A percentile compares a stretch with the other conserved stretches of the same genome.
Conservation (phyloP, 2,888 invertebrate species). For the Euclidia mi region DNA sequence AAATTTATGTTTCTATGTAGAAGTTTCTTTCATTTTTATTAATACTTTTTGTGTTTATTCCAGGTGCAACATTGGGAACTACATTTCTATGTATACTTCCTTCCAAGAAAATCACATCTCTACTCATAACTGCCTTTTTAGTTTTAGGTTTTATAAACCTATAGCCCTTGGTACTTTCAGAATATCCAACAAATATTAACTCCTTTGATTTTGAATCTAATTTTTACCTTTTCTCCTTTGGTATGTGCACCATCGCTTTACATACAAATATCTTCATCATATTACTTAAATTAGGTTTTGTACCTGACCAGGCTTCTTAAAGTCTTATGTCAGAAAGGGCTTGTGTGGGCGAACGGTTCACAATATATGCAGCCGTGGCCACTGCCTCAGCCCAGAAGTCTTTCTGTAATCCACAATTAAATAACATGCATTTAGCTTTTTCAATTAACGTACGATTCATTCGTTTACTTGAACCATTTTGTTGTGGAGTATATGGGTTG, state of each 20-base stretch:
- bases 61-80: neutral
- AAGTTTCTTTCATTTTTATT: constrained; percentile 1
- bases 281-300: constrained; percentile 5
- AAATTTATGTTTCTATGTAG: neutral
- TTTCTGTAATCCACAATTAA: neutral
- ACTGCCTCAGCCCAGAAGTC: constrained; percentile 4
- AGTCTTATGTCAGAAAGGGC: neutral
- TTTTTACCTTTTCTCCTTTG: constrained; percentile 1
- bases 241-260: constrained; percentile 7
- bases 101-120: constrained; percentile 1
- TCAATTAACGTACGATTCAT: constrained; percentile 1
- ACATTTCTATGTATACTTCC: neutral
- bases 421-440: neutral
- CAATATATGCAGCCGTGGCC: neutral
- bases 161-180: constrained; percentile 10
- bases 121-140: constrained; percentile 2
- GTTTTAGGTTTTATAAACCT: constrained; percentile 8
- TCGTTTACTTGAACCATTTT: constrained; percentile 1
- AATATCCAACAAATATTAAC: constrained; percentile 10
- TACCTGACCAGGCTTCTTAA: constrained; percentile 3
- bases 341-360: neutral
- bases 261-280: constrained; percentile 10
- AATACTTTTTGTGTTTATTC: neutral
- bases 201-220: constrained; percentile 6
- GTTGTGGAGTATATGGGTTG: neutral